phyloP scores from a whole-genome alignment of 2,888 invertebrate species.

The Napeogenes sylphis region DNA sequence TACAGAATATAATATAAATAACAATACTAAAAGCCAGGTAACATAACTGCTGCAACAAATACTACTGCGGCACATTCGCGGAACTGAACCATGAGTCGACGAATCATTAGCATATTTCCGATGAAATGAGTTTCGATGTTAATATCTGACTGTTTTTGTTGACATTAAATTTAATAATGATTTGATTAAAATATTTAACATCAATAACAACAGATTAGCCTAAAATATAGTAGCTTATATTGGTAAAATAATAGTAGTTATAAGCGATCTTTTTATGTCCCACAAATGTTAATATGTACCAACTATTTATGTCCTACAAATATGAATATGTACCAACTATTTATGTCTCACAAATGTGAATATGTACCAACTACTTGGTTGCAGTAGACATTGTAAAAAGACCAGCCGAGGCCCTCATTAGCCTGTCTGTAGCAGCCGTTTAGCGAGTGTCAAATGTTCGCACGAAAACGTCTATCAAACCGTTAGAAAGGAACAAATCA shows the following conservation, averaged over 20 bases:
- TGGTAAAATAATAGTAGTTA: too few species aligned
- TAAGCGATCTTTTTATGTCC: too few species aligned
- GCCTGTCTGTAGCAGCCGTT: conserved; percentile 16
- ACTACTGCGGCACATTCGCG: background rate
- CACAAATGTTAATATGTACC: too few species aligned
- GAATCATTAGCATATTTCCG: conserved; percentile 19
- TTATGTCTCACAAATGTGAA: background rate
- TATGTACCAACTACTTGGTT: background rate
- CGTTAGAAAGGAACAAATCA: conserved; percentile 4
- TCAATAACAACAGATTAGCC: too few species aligned
- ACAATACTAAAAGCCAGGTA: background rate
- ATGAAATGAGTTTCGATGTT: background rate
- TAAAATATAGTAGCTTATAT: too few species aligned
- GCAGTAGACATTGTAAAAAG: background rate
- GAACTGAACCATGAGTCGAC: conserved; percentile 10
- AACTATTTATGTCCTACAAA: too few species aligned
- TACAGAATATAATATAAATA: background rate
- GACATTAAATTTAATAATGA: too few species aligned
- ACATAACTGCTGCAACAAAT: background rate
- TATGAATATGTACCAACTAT: background rate
- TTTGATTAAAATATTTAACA: too few species aligned
- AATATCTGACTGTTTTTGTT: background rate
- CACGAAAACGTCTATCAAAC: conserved; percentile 23
- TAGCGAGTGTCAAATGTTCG: conserved; percentile 18
- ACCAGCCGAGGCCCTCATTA: conserved; percentile 13